Base-by-base conservation (phyloP, 2,888 invertebrate genomes). In the Phytoseiulus persimilis region DNA sequence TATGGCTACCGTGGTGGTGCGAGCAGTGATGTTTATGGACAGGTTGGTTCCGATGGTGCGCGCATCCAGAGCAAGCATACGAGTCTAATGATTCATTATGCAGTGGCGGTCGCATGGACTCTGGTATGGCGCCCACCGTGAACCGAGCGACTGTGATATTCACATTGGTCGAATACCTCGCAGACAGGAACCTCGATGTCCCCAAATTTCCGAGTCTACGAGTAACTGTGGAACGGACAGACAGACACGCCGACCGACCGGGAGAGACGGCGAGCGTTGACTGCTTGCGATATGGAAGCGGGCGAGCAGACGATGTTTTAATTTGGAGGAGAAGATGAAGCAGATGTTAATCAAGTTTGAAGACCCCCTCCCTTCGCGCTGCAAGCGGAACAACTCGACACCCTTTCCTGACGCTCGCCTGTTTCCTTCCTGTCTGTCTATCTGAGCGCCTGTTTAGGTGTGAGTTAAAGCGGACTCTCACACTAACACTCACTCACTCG, bases 381-480 rank as follows among this genome's bases (percentile, higher is more conserved):
- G 65, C 65, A 23, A 28, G 65, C 65, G 65, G 65, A 65, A 65
- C 65, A 65, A 65, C 65, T 65, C 65, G 65, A 65, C 65, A 65
- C 65, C 65, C 65, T 65, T 65, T 23, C 65, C 65, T 65, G 65
- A 14, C 28, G 65, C 65, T 65, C 18, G 65, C 65, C 65, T 65
- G 65, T 65, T 65, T 65, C 65, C 65, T 65, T 65, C 65, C 65
- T 65, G 65, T 65, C 65, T 65, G 65, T 65, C 65, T 65, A 18
- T 65, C 65, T 18, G 65, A 65, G 65, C 65, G 65, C 65, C 65
- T 65, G 65, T 65, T 65, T 65, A 65, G 65, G 65, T 65, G 65
- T 65, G 65, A 65, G 65, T 65, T 65, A 65, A 65, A 65, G 65
- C 65, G 65, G 65, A 65, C 65, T 65, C 65, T 65, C 65, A 65